Percentiles rank a stretch among this genome's conserved stretches.
phyloP scores from a whole-genome alignment of 2,888 invertebrate genomes.

The Seira ritae region DNA sequence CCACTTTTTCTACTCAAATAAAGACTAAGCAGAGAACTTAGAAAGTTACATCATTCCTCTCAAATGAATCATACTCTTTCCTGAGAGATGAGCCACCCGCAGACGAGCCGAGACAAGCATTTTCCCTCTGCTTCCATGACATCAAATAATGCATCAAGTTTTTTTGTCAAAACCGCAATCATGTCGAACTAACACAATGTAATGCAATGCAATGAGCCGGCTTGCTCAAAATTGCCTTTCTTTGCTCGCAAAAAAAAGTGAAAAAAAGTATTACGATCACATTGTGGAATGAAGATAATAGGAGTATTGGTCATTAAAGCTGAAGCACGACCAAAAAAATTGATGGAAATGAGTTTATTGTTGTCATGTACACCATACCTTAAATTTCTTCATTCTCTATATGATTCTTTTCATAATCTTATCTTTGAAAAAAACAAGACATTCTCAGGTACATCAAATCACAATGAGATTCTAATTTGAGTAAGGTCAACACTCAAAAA shows the following conservation, averaged over 20 bases:
- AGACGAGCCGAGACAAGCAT: constrained; percentile 6
- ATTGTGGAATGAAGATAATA: too few relatives aligned
- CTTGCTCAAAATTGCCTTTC: background rate
- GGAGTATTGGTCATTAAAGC: too few relatives aligned
- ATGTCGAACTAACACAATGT: background rate
- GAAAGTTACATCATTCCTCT: constrained; percentile 63
- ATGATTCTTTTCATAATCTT: too few relatives aligned
- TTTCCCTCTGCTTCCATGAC: background rate
- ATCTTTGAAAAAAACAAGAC: too few relatives aligned
- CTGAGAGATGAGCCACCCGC: constrained; percentile 49
- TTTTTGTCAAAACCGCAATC: constrained; percentile 1
- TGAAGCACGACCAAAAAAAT: too few relatives aligned
- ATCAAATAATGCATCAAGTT: background rate
- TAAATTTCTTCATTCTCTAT: too few relatives aligned
- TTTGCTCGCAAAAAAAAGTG: background rate
- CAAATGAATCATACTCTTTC: constrained; percentile 60
- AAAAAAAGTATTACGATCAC: too few relatives aligned
- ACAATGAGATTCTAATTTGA: too few relatives aligned
- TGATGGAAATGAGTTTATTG: too few relatives aligned
- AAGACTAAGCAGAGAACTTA: background rate
- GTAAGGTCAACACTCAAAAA: background rate
- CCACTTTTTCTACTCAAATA: constrained; percentile 16
- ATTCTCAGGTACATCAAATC: too few relatives aligned
- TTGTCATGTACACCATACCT: too few relatives aligned
- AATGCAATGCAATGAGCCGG: background rate